Percentiles rank a stretch among this genome's conserved stretches.
These are phyloP conservation scores for Xiphydria camelus DNA, from an alignment of 2,888 invertebrate species.

Conservation along the genomic window DNA sequence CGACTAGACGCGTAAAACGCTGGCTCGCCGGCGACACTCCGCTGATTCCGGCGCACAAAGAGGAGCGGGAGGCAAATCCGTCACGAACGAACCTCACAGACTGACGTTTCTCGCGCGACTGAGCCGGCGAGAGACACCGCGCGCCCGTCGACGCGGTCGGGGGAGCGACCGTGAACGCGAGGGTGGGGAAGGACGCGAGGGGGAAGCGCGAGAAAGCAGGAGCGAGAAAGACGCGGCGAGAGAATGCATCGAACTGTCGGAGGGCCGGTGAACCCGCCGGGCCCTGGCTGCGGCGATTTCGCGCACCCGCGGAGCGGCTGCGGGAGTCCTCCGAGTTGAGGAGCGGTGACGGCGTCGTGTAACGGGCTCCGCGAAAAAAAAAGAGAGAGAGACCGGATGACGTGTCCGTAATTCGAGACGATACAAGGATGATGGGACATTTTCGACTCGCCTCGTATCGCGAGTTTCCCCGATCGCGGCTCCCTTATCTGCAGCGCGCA, in stretches of 20 bases:
- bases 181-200: background rate
- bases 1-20: too few relatives aligned
- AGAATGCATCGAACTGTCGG: slow-evolving; percentile 1
- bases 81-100: background rate
- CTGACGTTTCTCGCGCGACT: slow-evolving; percentile 6
- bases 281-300: background rate
- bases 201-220: background rate
- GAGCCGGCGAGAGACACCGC: background rate
- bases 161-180: background rate
- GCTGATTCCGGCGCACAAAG: slow-evolving; percentile 1
- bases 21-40: too few relatives aligned
- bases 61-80: slow-evolving; percentile 1
- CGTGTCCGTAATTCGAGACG: too few relatives aligned
- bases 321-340: too few relatives aligned
- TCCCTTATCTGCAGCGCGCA: too few relatives aligned
- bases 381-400: too few relatives aligned
- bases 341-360: too few relatives aligned
- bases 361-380: too few relatives aligned
- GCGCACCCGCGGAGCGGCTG: too few relatives aligned
- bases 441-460: too few relatives aligned
- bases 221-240: background rate
- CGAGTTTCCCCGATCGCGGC: too few relatives aligned
- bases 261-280: slow-evolving; percentile 1
- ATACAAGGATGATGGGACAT: too few relatives aligned
- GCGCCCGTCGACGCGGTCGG: background rate